Percentiles rank a stretch among this genome's conserved stretches.
Conservation (phyloP, 2,113 vertebrate genomes). For the Pholis gunnellus region DNA sequence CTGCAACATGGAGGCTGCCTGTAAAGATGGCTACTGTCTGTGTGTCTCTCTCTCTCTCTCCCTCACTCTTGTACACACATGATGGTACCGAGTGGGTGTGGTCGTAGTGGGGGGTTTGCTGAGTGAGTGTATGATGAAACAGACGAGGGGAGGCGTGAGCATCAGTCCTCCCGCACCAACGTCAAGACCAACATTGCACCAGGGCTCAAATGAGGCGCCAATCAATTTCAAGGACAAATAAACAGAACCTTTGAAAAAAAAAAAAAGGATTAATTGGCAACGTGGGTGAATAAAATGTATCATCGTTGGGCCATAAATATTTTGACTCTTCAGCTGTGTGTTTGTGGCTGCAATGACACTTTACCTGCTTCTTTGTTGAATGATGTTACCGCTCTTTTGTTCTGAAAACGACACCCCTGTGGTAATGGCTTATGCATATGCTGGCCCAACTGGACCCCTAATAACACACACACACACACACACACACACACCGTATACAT, state of each 20-base stretch:
- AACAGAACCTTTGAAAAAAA: neutral
- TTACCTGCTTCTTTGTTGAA: slow-evolving; percentile 8
- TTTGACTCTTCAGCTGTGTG: neutral
- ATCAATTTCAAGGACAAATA: neutral
- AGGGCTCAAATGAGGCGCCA: neutral
- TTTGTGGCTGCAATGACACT: neutral
- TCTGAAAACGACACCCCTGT: neutral
- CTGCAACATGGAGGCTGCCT: slow-evolving; percentile 56
- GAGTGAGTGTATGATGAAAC: slow-evolving; percentile 12
- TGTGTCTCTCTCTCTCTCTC: neutral
- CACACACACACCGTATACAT: slow-evolving; percentile 54
- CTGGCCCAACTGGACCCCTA: slow-evolving; percentile 51
- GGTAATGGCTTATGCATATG: slow-evolving; percentile 65
- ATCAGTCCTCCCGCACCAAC: slow-evolving; percentile 1
- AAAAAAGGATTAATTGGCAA: neutral
- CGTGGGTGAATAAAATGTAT: neutral
- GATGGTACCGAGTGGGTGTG: slow-evolving; percentile 38
- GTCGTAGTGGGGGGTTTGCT: neutral
- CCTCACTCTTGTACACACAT: neutral
- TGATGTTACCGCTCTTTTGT: neutral
- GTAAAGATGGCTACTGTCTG: slow-evolving; percentile 63
- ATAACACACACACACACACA: slow-evolving; percentile 38
- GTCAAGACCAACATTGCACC: slow-evolving; percentile 1
- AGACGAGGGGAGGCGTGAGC: neutral
- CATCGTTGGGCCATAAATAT: neutral